Conservation (phyloP, 2,113 vertebrate species). For the Tachycineta bicolor region DNA sequence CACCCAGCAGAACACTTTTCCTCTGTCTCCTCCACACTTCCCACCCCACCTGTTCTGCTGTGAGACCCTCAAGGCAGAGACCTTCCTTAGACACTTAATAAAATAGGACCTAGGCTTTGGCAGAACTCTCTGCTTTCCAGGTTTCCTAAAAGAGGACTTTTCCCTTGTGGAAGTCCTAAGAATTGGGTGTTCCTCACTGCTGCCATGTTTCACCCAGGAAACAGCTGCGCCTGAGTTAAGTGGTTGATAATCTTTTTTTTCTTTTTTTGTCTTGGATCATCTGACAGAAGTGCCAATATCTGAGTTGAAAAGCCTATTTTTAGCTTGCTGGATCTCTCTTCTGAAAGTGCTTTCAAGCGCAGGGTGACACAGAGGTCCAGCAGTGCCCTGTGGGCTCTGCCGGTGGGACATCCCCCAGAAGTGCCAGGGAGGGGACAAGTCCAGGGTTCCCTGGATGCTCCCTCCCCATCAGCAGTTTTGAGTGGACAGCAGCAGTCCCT, state of each 20-base stretch:
- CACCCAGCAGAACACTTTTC: not conserved
- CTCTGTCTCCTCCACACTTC: not conserved
- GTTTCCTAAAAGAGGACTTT: not conserved
- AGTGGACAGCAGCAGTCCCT: not conserved
- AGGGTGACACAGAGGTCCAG: not conserved
- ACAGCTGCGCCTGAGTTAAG: not conserved
- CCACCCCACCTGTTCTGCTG: not conserved
- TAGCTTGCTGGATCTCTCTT: not conserved
- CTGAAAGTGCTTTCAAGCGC: not conserved
- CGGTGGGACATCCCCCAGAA: not conserved
- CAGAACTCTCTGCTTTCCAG: not conserved
- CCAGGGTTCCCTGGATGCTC: rapidly evolving
- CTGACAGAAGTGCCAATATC: not conserved
- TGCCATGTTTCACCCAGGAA: not conserved
- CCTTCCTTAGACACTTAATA: not conserved
- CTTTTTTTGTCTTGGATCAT: not conserved
- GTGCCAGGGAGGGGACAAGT: not conserved
- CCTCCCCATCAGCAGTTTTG: not conserved
- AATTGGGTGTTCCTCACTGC: not conserved
- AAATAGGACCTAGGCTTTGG: not conserved
- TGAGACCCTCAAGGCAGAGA: not conserved
- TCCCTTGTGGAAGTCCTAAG: not conserved
- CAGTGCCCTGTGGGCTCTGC: rapidly evolving
- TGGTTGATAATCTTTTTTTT: rapidly evolving
- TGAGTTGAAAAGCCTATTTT: not conserved